A percentile compares a stretch with the other conserved stretches of the same genome.
Conservation (phyloP, 2,797 vertebrate genomes). For the Sebastes oblongus region DNA sequence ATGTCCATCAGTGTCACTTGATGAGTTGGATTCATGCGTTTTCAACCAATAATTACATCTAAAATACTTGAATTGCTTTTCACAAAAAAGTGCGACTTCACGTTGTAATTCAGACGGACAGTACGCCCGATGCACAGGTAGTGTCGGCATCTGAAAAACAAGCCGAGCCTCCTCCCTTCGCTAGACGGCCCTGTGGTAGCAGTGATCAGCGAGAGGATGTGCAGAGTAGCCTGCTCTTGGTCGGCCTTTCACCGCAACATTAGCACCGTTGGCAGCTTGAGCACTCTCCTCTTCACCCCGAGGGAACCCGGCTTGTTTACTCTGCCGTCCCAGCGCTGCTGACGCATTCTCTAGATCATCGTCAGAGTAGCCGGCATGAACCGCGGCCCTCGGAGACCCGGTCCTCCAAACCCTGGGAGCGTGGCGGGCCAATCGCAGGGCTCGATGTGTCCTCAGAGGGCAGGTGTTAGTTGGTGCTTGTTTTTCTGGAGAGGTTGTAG, state of each 20-base stretch:
- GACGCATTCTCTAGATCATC: constrained; percentile 69
- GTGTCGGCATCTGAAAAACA: neutral
- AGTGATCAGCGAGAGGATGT: neutral
- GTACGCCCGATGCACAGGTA: neutral
- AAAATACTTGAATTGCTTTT: neutral
- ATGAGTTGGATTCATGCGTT: neutral
- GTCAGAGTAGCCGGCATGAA: constrained; percentile 51
- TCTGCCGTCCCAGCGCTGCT: constrained; percentile 63
- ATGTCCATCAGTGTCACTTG: neutral
- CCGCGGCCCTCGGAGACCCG: constrained; percentile 48
- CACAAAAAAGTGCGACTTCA: neutral
- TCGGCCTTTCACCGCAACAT: constrained; percentile 28
- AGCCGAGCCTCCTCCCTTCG: neutral
- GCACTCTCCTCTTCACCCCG: constrained; percentile 42
- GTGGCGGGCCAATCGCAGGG: constrained; percentile 58
- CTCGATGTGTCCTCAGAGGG: constrained; percentile 51
- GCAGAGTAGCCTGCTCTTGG: neutral
- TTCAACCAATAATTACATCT: neutral
- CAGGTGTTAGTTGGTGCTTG: constrained; percentile 68
- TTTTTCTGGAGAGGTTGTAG: constrained; percentile 74
- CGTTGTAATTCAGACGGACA: neutral
- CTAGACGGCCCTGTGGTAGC: neutral
- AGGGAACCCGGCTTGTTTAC: constrained; percentile 77
- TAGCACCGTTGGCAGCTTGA: constrained; percentile 35
- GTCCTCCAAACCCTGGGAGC: constrained; percentile 41